Base-by-base conservation (phyloP, 1,140 invertebrate species). In the Caenorhabditis tropicalis region DNA sequence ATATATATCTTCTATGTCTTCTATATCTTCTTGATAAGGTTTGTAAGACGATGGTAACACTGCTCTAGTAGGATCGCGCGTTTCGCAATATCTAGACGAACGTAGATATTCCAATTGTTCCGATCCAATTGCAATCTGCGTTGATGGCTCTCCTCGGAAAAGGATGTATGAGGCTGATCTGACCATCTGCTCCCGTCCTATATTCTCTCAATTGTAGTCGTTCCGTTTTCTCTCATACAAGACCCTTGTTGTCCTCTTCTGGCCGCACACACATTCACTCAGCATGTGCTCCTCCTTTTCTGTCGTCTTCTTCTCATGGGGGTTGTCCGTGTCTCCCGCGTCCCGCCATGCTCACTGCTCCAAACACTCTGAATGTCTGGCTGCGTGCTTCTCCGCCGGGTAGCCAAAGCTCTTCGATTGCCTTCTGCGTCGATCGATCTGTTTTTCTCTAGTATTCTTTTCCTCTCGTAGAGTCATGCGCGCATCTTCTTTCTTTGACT, bases 241-340 rank as follows among this genome's bases (percentile, higher is more conserved):
- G 65, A 36, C 33, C n/a, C 65, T 74, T 74, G 36, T 74, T 74
- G 36, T 74, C 36, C 36, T 74, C 65, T 31, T 39, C 36, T 24
- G 27, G 9, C 33, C 65, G 33, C 33, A 65, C 58, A 65, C 58
- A 65, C 33, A 65, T 46, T 39, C 65, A 74, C 36, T 74, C 36
- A 19, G 65, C 65, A 9, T 74, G 36, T 74, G 33, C 65, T 74
- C 36, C 65, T 74, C 36, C 33, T 74, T 24, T 46, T 65, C 31
- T n/a, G 15, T 46, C 36, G 65, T 46, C 65, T 21, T 74, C 65
- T 74, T 74, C 65, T 74, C 65, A 74, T 74, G 65, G 65, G 65
- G 65, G 65, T 74, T 74, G 65, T 74, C n/a, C 36, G 65, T 74
- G 65, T 31, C 65, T 74, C 65, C 65, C 65, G 65, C 65, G 36